These are phyloP conservation scores for Drosophila ogumai DNA, from an alignment of 1,140 invertebrate species.

Conservation along the genomic window DNA sequence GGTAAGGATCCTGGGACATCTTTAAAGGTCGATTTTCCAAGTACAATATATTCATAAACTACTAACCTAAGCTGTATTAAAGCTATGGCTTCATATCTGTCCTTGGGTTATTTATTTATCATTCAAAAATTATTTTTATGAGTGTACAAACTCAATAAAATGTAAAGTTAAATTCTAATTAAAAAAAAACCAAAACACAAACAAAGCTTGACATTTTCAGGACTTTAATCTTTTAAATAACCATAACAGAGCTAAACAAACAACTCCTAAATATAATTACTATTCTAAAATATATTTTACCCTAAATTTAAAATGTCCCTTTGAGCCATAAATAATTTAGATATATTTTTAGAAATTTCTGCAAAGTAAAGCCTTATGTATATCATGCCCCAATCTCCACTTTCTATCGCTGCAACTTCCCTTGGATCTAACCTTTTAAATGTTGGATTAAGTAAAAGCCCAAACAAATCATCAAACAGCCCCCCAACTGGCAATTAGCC, in stretches of 20 bases:
- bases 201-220: no score
- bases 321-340: background rate
- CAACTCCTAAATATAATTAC: background rate
- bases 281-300: background rate
- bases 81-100: background rate
- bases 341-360: background rate
- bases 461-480: slow-evolving; percentile 31
- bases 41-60: background rate
- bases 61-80: background rate
- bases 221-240: no score
- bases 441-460: slow-evolving; percentile 25
- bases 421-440: slow-evolving; percentile 22
- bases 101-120: background rate
- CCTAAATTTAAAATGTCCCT: background rate
- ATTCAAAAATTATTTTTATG: no score
- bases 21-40: background rate
- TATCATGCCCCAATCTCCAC: no score
- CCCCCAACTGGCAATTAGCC: slow-evolving; percentile 30
- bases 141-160: no score
- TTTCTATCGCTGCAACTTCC: slow-evolving; percentile 18
- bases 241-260: background rate
- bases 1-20: background rate
- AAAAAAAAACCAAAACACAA: no score
- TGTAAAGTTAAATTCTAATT: no score
- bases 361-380: background rate